These are phyloP conservation scores for Nesoenas mayeri DNA, from an alignment of 2,113 vertebrate genomes.

Conservation along the genomic window DNA sequence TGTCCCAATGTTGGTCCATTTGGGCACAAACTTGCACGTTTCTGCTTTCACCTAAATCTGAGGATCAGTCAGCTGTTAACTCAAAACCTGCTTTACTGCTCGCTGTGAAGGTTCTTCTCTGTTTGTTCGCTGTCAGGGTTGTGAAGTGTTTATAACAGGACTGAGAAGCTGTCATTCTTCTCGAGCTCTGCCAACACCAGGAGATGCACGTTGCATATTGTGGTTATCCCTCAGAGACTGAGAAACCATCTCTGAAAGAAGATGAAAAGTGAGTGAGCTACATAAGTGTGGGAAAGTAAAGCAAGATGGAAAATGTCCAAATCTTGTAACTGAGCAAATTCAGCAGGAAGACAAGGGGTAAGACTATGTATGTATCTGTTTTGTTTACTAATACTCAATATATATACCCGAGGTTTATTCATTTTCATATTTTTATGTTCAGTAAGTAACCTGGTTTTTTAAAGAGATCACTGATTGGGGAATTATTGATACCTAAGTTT, in stretches of 20 bases:
- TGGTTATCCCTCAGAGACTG: background rate
- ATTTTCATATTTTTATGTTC: background rate
- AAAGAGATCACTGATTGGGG: background rate
- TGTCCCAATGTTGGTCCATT: background rate
- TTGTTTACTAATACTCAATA: background rate
- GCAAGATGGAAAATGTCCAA: background rate
- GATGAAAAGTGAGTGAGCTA: background rate
- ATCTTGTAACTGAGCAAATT: background rate
- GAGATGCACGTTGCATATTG: rapidly evolving
- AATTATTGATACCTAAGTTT: background rate
- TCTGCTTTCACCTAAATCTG: conserved; percentile 16
- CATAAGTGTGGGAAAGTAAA: background rate
- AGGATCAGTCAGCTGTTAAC: conserved; percentile 18
- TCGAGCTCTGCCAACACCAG: conserved; percentile 1
- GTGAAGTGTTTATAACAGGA: conserved; percentile 15
- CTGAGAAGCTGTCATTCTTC: conserved; percentile 11
- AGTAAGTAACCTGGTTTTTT: background rate
- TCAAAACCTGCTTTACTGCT: conserved; percentile 13
- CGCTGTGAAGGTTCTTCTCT: background rate
- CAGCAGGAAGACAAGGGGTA: background rate
- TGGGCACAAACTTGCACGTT: background rate
- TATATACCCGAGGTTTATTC: background rate
- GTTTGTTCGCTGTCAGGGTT: background rate
- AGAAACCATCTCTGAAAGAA: background rate
- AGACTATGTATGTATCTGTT: background rate